phyloP scores from a whole-genome alignment of 2,113 vertebrate species.

The Probosciger aterrimus region DNA sequence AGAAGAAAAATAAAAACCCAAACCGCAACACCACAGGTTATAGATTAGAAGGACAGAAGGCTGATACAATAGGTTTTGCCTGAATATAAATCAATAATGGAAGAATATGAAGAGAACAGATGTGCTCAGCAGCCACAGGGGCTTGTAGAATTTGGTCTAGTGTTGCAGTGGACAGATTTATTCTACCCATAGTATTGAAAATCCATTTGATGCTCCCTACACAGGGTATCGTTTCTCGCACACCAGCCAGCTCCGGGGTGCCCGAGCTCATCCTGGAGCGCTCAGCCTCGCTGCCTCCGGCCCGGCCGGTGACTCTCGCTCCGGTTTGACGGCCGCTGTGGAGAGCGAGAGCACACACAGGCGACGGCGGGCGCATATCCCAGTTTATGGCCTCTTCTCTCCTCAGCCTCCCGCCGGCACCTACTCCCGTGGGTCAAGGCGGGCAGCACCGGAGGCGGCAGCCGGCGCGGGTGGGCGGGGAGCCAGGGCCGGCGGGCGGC shows the following conservation, averaged over 20 bases:
- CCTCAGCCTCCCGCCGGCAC: background rate
- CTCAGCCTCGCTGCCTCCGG: background rate
- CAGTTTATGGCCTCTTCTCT: background rate
- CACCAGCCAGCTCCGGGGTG: background rate
- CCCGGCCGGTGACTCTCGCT: background rate
- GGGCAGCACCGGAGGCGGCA: background rate
- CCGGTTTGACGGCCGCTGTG: background rate
- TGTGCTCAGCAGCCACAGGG: rapidly evolving
- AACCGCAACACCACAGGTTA: rapidly evolving
- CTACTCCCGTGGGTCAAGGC: background rate
- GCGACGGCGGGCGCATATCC: background rate
- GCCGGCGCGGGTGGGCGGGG: background rate
- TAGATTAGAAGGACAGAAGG: background rate
- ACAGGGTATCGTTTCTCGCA: background rate
- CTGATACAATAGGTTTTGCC: background rate
- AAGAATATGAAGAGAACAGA: background rate
- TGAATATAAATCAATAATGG: background rate
- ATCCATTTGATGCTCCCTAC: rapidly evolving
- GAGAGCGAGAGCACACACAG: background rate
- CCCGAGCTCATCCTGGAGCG: background rate
- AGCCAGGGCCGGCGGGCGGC: background rate
- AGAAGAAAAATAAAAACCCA: background rate
- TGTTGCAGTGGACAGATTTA: rapidly evolving
- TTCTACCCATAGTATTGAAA: rapidly evolving
- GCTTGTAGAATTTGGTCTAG: rapidly evolving